Evolutionary conservation across 2,888 invertebrate species (phyloP), one percentile per base, ranked within the genome.

Genomic region (Platynereis dumerilii): DNA sequence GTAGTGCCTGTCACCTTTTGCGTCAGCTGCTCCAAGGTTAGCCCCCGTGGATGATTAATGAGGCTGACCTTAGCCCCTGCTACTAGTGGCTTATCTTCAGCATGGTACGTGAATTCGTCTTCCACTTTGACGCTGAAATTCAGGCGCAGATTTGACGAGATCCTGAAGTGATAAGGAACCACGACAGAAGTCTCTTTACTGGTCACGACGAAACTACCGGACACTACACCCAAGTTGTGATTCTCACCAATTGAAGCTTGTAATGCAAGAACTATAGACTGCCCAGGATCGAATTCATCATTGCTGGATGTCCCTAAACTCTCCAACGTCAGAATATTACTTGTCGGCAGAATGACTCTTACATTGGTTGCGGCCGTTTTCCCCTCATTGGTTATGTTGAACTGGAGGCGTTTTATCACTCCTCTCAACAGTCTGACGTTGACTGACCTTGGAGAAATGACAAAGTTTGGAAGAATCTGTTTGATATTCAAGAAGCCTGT

Each of bases 21-120:
- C 24, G 67, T 61, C 15, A 58, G 54, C 22, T 34, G 22, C n/a
- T 42, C 61, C 27, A 62, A 42, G 5, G 58, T 60, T 26, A 54
- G 44, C 27, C 62, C 66, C 42, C 71, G 52, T 29, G 66, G 52
- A 17, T 67, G 66, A 63, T 72, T 74, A 10, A 53, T 48, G 22
- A 76, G 60, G 10, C 61, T 64, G 5, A 75, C 67, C 27, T 58
- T 66, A 12, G 74, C 76, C 29, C 67, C 68, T 17, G 63, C 59
- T 15, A 76, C 67, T 10, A 74, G 56, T 20, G 76, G 76, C 45
- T 64, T 58, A 27, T 65, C 71, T 17, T 65, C 63, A n/a, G 70
- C 73, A 67, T 75, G 75, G 58, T 75, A 76, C 0, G 76, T 75
- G 58, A 72, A 76, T 55, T 76, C 76, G 62, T 76, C 76, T 57